Percentiles rank a stretch among this genome's conserved stretches.
These are phyloP conservation scores for Ptyas mucosa DNA, from an alignment of 2,113 vertebrate species.

Conservation along the genomic window DNA sequence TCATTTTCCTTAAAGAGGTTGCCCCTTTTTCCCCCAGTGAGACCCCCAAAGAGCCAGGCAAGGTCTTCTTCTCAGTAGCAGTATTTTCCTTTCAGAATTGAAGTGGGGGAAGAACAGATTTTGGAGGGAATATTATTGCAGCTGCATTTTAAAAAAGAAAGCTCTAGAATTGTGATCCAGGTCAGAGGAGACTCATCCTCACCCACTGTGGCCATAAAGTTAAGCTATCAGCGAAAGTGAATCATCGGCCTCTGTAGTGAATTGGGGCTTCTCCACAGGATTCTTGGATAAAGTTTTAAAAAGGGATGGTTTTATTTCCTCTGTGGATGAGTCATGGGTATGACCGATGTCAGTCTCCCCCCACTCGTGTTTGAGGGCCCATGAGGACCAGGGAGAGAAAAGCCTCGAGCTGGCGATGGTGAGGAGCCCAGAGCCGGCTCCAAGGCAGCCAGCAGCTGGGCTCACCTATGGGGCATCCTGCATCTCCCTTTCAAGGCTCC, in stretches of 20 bases:
- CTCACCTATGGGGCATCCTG: background rate
- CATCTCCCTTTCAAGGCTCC: background rate
- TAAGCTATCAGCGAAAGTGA: slow-evolving; percentile 43
- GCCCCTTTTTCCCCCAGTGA: slow-evolving; percentile 51
- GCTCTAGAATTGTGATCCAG: slow-evolving; percentile 46
- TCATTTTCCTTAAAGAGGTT: slow-evolving; percentile 65
- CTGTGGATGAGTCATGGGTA: slow-evolving; percentile 20
- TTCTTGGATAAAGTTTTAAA: slow-evolving; percentile 40
- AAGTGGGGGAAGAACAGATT: slow-evolving; percentile 34
- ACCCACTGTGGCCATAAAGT: slow-evolving; percentile 41
- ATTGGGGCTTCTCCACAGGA: slow-evolving; percentile 41
- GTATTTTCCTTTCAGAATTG: slow-evolving; percentile 62
- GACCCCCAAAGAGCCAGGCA: slow-evolving; percentile 53
- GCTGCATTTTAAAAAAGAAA: slow-evolving; percentile 51
- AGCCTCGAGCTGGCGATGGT: background rate
- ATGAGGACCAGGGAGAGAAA: background rate
- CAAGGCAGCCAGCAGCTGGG: background rate
- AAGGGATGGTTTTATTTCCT: slow-evolving; percentile 8
- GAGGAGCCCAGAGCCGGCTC: background rate
- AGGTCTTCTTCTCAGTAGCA: slow-evolving; percentile 53
- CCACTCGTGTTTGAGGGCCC: background rate
- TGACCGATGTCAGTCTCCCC: background rate
- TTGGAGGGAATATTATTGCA: slow-evolving; percentile 49
- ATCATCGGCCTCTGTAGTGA: slow-evolving; percentile 36
- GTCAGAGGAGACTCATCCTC: slow-evolving; percentile 50